phyloP scores from a whole-genome alignment of 1,140 invertebrate genomes.

The Sitodiplosis mosellana region DNA sequence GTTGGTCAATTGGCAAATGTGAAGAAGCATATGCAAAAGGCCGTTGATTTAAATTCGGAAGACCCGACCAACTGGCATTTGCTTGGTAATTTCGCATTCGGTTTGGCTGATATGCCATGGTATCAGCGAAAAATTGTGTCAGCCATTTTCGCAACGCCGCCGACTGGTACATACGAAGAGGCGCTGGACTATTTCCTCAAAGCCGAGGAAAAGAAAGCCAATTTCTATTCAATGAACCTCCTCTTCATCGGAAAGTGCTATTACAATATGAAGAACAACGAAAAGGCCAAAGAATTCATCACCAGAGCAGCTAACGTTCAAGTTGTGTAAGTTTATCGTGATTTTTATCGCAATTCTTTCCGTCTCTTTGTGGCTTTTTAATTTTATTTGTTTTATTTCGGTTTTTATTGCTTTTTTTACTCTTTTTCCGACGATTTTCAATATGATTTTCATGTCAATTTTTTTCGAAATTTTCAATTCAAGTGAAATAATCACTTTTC shows the following conservation, averaged over 20 bases:
- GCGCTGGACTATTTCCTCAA: constrained; percentile 53
- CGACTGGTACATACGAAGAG: constrained; percentile 59
- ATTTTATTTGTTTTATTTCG: too few relatives aligned
- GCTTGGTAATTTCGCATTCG: constrained; percentile 61
- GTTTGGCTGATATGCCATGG: constrained; percentile 61
- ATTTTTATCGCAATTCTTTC: too few relatives aligned
- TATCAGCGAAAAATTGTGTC: constrained; percentile 58
- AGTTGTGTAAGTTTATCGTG: constrained; percentile 3
- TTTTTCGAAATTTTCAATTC: too few relatives aligned
- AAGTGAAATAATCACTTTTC: too few relatives aligned
- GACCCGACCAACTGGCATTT: constrained; percentile 62
- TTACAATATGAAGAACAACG: constrained; percentile 15
- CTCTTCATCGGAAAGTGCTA: constrained; percentile 53
- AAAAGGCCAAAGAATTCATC: constrained; percentile 19
- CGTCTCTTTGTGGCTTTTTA: too few relatives aligned
- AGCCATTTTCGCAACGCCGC: constrained; percentile 52
- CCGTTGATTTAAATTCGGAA: constrained; percentile 59
- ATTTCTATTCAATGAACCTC: constrained; percentile 69
- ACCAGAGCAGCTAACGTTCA: constrained; percentile 9
- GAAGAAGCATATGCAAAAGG: constrained; percentile 59
- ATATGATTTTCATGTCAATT: too few relatives aligned
- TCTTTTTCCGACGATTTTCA: too few relatives aligned
- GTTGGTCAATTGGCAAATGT: constrained; percentile 48
- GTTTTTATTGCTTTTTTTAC: too few relatives aligned
- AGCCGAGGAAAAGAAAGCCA: constrained; percentile 56